These are phyloP conservation scores for Subanguina moxae DNA, from an alignment of 1,140 invertebrate genomes.

Conservation along the genomic window DNA sequence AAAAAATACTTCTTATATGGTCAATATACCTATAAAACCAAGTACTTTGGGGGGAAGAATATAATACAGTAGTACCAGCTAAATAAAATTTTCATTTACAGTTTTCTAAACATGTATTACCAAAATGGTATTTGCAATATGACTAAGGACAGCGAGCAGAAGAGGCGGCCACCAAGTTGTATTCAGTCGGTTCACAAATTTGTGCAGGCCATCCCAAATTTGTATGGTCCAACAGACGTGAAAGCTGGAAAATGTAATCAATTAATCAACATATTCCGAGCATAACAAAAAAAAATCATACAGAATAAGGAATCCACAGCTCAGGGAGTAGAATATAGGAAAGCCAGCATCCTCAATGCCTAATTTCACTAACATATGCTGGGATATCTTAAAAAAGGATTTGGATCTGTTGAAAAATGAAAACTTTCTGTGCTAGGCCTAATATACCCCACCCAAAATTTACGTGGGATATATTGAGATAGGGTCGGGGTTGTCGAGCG, in stretches of 20 bases:
- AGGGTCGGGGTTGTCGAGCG: too few relatives aligned
- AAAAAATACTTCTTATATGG: too few relatives aligned
- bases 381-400: conserved; percentile 9
- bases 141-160: neutral
- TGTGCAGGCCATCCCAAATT: conserved; percentile 43
- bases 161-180: neutral
- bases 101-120: too few relatives aligned
- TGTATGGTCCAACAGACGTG: conserved; percentile 41
- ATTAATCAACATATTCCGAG: too few relatives aligned
- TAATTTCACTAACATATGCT: conserved; percentile 7
- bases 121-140: conserved; percentile 10
- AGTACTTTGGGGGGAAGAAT: too few relatives aligned
- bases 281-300: neutral
- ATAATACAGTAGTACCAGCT: too few relatives aligned
- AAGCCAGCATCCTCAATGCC: conserved; percentile 26
- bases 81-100: too few relatives aligned
- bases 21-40: too few relatives aligned
- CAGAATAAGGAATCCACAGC: conserved; percentile 33
- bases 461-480: too few relatives aligned
- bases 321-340: conserved; percentile 39
- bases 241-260: neutral
- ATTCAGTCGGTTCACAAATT: conserved; percentile 25
- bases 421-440: too few relatives aligned
- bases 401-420: conserved; percentile 1
- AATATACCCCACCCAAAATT: too few relatives aligned